Conservation (phyloP, 2,113 vertebrate species). For the Empidonax alnorum region DNA sequence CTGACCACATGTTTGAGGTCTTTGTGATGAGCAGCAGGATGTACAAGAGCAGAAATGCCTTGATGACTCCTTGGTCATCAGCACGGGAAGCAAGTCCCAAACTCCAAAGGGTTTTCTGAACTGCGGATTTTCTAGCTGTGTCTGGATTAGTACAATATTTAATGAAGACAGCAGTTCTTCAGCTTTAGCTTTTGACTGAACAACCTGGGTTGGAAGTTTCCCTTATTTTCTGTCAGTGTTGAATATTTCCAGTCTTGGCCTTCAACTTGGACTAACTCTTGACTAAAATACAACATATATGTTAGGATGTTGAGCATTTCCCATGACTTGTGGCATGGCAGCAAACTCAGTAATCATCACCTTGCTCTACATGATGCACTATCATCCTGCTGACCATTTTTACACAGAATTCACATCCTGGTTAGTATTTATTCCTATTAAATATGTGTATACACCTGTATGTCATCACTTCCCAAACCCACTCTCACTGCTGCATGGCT, state of each 20-base stretch:
- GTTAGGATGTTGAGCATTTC: not conserved
- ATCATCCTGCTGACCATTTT: accelerated
- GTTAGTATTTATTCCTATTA: not conserved
- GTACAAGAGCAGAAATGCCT: not conserved
- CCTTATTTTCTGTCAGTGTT: not conserved
- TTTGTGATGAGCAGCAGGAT: not conserved
- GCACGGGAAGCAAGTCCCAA: not conserved
- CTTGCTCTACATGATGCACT: accelerated
- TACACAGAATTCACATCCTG: not conserved
- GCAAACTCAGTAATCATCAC: not conserved
- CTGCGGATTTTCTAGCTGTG: not conserved
- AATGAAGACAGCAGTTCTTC: not conserved
- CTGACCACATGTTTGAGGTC: not conserved
- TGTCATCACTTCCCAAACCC: not conserved
- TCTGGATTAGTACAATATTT: not conserved
- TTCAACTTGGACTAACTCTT: not conserved
- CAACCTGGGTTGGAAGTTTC: not conserved
- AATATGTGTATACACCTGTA: not conserved
- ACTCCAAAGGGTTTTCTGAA: not conserved
- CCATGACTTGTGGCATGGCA: not conserved
- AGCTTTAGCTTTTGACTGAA: not conserved
- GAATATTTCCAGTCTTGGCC: not conserved
- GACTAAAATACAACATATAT: accelerated
- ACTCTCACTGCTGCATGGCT: not conserved
- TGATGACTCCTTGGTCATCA: not conserved